Base-by-base conservation (phyloP, 2,888 invertebrate genomes). In the Archaeoteleia sp. region DNA sequence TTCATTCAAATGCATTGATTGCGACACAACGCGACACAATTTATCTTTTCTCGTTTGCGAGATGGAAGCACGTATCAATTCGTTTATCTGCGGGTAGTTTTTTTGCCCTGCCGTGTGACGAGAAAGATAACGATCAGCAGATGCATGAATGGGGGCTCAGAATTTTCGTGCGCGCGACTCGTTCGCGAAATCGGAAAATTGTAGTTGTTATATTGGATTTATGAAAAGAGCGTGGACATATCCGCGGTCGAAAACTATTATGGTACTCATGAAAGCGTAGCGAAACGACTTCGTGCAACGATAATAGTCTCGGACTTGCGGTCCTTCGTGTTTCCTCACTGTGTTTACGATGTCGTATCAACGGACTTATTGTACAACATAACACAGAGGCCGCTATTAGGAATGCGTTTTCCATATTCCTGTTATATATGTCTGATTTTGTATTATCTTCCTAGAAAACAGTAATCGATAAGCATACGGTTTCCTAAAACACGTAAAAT, bases 231-330 rank as follows among this genome's bases (percentile, higher is more conserved):
- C n/a, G 29, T 46, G 61, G 69, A 69, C 55, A 69, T 61, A 57
- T 65, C 63, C 37, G 48, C 48, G 42, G 51, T 54, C 60, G 63
- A 60, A 63, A 68, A 69, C 65, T 69, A 65, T 69, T 65, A 69
- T 42, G 45, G 43, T 14, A 32, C 58, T 68, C 51, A 51, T 54
- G 55, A 55, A 68, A 63, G 60, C 63, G 51, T 45, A 49, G 55
- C 42, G 63, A 49, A 68, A 68, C 62, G 62, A 68, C 58, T 63
- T 51, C 17, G 62, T 49, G 43, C 54, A 63, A 63, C 67, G 57
- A 68, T 68, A 63, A 68, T 68, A 54, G 58, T 58, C 54, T 68
- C 49, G 60, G 60, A 67, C 66, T 54, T 49, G 58, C 20, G 67
- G 61, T 67, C 67, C 51, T 61, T 55, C 61, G 67, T 58, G 62